Conservation (phyloP, 1,140 invertebrate genomes). For the fruit fly (Drosophila melanogaster) region Release_6_plus_ISO1_MT NT_033779.5:11844001-11844500, state of each 20-base stretch:
- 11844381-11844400: conserved; percentile 49
- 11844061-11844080: too few relatives aligned
- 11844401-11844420: conserved; percentile 78
- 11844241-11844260: too few relatives aligned
- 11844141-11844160: too few relatives aligned
- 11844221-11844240: too few relatives aligned
- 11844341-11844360: conserved; percentile 15
- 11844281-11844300: not conserved
- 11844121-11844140: too few relatives aligned
- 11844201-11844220: too few relatives aligned
- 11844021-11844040: too few relatives aligned
- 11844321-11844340: not conserved
- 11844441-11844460: conserved; percentile 32
- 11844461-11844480: conserved; percentile 9
- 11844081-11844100: too few relatives aligned
- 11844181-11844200: too few relatives aligned
- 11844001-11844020: not conserved
- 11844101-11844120: too few relatives aligned
- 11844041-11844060: too few relatives aligned
- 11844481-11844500: conserved; percentile 32
- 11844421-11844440: conserved; percentile 50
- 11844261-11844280: not conserved
- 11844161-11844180: too few relatives aligned
- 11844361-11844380: conserved; percentile 4
- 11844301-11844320: not conserved